Evolutionary conservation across 2,888 invertebrate genomes (phyloP), one percentile per base, ranked within the genome.

Genomic region (Tridacna crocea): DNA sequence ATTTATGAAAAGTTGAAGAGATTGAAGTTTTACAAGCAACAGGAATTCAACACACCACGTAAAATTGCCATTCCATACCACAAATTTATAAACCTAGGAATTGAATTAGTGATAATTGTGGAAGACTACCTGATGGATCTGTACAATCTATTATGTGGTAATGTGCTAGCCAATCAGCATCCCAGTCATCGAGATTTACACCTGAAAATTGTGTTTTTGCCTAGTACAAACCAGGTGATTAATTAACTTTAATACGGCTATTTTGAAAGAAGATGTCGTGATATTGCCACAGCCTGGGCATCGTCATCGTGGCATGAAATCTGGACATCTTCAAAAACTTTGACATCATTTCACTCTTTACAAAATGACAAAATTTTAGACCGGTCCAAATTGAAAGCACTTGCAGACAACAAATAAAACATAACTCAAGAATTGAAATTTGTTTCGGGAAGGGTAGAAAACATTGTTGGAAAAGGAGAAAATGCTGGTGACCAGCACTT

Each of bases 111-210:
- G 11, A 26, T 77, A 15, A 60, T 77, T 8, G 51, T 81, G 2
- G 55, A 61, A 19, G 75, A 77, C 17, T 77, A 81, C 65, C 61
- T 81, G n/a, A 70, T 63, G 24, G 61, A 36, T 11, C 46, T 81
- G 47, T 77, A 81, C 27, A 70, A 70, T 19, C 1, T 19, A 12
- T 55, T 81, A n/a, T 77, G 81, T 75, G 70, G 77, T 4, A 22
- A 19, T 8, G 19, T 72, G 47, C 36, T 81, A 17, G 46, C 68
- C 10, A 46, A 26, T n/a, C 73, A 74, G 19, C 58, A 58, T 3
- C 36, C 68, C 36, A 36, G 36, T 36, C 36, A 36, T 36, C 36
- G 36, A 36, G 36, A 36, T 36, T 36, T 36, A 36, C 36, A 36
- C 8, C 36, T 36, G 2, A 36, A 8, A 36, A 36, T 46, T 73